Conservation (phyloP, 2,113 vertebrate genomes). For the Chloropsis hardwickii region DNA sequence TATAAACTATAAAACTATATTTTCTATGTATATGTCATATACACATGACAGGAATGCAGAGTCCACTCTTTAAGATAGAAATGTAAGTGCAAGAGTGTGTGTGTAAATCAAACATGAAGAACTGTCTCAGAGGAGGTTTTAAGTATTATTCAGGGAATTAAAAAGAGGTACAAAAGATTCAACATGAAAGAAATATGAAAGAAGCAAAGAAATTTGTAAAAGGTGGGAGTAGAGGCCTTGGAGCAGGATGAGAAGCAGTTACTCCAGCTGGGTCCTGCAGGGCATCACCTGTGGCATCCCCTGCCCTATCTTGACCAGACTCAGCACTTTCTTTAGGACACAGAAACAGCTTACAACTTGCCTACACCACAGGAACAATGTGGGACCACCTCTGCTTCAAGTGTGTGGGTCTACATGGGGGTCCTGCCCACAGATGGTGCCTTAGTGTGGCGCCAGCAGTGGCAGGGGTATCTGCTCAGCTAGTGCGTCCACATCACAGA, state of each 20-base stretch:
- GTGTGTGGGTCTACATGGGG: too few relatives aligned
- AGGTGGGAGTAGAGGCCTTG: fast-evolving
- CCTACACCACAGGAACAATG: fast-evolving
- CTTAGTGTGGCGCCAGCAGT: not conserved
- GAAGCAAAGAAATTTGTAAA: not conserved
- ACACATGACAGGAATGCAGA: not conserved
- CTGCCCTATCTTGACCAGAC: not conserved
- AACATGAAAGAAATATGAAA: not conserved
- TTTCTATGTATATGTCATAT: not conserved
- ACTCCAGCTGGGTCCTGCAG: not conserved
- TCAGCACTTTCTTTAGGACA: not conserved
- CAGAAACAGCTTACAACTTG: not conserved
- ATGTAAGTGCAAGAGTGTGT: not conserved
- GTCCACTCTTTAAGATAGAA: not conserved
- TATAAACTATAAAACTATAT: too few relatives aligned
- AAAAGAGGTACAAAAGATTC: not conserved
- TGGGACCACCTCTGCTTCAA: fast-evolving
- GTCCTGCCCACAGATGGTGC: not conserved
- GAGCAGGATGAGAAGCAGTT: not conserved
- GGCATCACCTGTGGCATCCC: not conserved
- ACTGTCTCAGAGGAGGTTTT: not conserved
- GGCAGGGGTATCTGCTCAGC: not conserved
- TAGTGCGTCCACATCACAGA: not conserved
- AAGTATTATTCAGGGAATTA: not conserved
- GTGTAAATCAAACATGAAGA: not conserved